Evolutionary conservation across 2,888 invertebrate genomes (phyloP).

Genomic region (Clitarchus hookeri): DNA sequence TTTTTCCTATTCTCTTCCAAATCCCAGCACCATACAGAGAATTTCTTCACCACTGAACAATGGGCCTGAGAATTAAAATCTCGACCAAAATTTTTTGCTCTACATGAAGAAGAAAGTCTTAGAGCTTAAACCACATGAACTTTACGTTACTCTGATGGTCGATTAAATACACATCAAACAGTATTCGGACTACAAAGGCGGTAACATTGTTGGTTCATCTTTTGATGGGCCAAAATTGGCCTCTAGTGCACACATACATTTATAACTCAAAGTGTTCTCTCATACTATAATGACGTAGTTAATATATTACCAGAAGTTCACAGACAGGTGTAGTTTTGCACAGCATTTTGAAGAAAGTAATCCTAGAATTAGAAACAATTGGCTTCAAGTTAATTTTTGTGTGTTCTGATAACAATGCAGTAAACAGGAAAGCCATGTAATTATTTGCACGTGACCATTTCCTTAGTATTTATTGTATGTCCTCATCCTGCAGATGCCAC

Average conservation of each 20-base stretch:
- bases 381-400: neutral
- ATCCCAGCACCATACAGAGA: neutral
- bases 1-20: neutral
- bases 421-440: neutral
- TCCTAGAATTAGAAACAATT: neutral
- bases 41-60: neutral
- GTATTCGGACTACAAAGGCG: neutral
- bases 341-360: neutral
- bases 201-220: conserved; percentile 2
- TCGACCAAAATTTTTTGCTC: neutral
- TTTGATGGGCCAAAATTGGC: neutral
- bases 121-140: neutral
- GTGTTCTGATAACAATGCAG: neutral
- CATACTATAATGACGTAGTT: neutral
- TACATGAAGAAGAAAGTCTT: neutral
- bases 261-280: neutral
- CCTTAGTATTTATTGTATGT: neutral
- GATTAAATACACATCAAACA: neutral
- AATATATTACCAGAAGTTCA: neutral
- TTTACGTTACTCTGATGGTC: neutral
- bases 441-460: neutral
- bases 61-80: neutral
- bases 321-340: neutral
- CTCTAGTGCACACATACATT: neutral
- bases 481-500: conserved; percentile 2